Percentiles rank a stretch among this genome's conserved stretches.
Evolutionary conservation across 2,888 invertebrate genomes (phyloP).

Genomic region (Apamea monoglypha): DNA sequence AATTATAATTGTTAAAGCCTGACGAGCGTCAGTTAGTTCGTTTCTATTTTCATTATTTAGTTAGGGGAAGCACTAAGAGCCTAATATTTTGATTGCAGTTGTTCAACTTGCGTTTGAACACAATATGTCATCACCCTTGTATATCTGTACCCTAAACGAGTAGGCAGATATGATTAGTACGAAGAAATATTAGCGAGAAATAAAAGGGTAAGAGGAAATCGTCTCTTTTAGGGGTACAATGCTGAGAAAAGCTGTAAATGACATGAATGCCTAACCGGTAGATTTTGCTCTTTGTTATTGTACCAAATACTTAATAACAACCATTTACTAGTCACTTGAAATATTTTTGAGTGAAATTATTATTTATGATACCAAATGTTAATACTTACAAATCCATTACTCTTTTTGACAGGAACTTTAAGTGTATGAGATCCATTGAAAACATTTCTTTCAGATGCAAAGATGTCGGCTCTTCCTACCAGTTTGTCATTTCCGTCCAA

Average conservation of each 20-base stretch:
- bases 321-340: background rate
- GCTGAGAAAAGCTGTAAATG: background rate
- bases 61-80: background rate
- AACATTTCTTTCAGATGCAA: constrained; percentile 35
- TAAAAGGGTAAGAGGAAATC: background rate
- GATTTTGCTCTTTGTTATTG: background rate
- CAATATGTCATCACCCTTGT: background rate
- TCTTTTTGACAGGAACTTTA: constrained; percentile 41
- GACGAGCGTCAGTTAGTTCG: background rate
- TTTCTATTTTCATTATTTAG: background rate
- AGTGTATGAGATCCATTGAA: constrained; percentile 49
- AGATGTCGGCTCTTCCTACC: constrained; percentile 41
- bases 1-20: background rate
- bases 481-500: constrained; percentile 25
- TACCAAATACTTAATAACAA: background rate
- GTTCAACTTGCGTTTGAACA: background rate
- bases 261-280: too few species aligned
- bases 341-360: background rate
- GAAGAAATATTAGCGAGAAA: background rate
- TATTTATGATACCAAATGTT: background rate
- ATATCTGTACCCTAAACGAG: background rate
- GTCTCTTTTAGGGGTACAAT: background rate
- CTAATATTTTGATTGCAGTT: background rate
- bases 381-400: constrained; percentile 67
- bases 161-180: background rate